Evolutionary conservation across 2,888 invertebrate species (phyloP).

Genomic region (Chymomyza amoena): DNA sequence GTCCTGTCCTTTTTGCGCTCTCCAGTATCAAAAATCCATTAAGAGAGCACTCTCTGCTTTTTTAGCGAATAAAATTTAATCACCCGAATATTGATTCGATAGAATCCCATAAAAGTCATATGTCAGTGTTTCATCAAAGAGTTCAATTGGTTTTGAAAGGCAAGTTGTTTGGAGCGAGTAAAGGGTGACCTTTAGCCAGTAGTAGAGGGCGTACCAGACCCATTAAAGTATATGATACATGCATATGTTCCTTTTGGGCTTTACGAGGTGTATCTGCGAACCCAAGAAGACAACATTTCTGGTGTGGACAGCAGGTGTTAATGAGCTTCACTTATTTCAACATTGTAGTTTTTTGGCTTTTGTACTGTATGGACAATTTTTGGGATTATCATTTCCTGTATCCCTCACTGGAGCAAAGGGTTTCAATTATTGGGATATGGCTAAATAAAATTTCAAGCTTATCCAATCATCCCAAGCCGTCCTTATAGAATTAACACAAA

Average conservation of each 20-base stretch:
- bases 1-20: background rate
- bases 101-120: background rate
- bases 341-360: too few relatives aligned
- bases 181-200: background rate
- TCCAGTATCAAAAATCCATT: slow-evolving; percentile 44
- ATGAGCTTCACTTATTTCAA: too few relatives aligned
- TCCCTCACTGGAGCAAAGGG: too few relatives aligned
- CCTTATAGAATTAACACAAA: too few relatives aligned
- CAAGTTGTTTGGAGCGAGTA: background rate
- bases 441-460: too few relatives aligned
- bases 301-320: too few relatives aligned
- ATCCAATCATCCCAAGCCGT: too few relatives aligned
- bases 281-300: too few relatives aligned
- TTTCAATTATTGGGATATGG: too few relatives aligned
- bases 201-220: background rate
- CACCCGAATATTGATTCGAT: slow-evolving; percentile 25
- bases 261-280: too few relatives aligned
- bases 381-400: too few relatives aligned
- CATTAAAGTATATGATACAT: background rate
- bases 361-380: too few relatives aligned
- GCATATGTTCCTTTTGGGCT: background rate
- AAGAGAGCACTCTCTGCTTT: slow-evolving; percentile 23
- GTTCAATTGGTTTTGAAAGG: background rate
- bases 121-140: background rate
- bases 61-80: slow-evolving; percentile 51